These are phyloP conservation scores for Falco rusticolus DNA, from an alignment of 2,797 vertebrate genomes.

Conservation along the genomic window DNA sequence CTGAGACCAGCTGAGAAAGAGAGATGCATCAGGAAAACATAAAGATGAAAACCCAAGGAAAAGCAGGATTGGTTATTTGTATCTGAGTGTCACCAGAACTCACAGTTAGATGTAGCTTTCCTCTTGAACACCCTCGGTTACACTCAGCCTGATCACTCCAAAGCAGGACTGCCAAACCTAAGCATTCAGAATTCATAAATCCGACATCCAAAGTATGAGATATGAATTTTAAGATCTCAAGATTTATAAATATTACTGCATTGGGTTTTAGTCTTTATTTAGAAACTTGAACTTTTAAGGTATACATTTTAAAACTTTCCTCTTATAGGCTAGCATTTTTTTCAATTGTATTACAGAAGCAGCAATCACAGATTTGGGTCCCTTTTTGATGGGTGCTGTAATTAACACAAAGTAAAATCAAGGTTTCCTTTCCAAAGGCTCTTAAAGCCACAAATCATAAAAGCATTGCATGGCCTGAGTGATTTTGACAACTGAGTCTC, in stretches of 20 bases:
- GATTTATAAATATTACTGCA: background rate
- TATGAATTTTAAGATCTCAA: background rate
- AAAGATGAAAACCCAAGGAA: background rate
- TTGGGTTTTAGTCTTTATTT: background rate
- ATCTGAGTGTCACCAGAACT: background rate
- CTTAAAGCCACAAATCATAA: background rate
- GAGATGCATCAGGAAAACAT: background rate
- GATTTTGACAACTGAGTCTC: background rate
- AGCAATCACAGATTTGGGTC: background rate
- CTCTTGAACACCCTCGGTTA: background rate
- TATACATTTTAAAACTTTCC: background rate
- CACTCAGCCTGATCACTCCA: background rate
- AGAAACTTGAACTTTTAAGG: background rate
- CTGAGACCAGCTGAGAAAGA: background rate
- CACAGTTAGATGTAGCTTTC: background rate
- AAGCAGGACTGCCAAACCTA: background rate
- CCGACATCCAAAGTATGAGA: background rate
- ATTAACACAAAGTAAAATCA: background rate
- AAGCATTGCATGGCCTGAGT: background rate
- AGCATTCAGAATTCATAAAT: background rate
- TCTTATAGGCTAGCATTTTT: background rate
- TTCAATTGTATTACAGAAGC: background rate
- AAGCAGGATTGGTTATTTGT: background rate
- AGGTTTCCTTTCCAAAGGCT: background rate
- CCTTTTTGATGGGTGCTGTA: background rate